Percentiles rank a stretch among this genome's conserved stretches.
These are phyloP conservation scores for Isichthys henryi DNA, from an alignment of 2,113 vertebrate species.

Conservation along the genomic window DNA sequence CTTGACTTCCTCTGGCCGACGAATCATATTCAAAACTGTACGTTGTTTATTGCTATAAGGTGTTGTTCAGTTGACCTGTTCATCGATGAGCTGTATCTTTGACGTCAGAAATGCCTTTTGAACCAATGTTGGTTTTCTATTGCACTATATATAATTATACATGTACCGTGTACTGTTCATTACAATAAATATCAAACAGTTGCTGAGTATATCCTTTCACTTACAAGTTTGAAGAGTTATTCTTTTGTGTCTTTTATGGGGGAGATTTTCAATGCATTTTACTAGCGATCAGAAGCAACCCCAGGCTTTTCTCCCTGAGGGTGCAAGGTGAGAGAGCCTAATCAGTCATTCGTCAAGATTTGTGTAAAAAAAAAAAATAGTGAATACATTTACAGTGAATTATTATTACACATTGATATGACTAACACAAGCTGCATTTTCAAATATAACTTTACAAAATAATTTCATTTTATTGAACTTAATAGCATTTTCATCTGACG, in stretches of 20 bases:
- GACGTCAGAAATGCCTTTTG: constrained; percentile 8
- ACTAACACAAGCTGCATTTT: background rate
- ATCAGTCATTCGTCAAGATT: background rate
- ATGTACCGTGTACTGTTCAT: constrained; percentile 19
- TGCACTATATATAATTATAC: constrained; percentile 1
- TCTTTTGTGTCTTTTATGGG: background rate
- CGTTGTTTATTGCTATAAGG: constrained; percentile 12
- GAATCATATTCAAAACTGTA: background rate
- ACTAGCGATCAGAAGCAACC: background rate
- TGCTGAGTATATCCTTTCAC: background rate
- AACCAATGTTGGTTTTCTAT: background rate
- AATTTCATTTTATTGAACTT: background rate
- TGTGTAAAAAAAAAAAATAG: too few species aligned
- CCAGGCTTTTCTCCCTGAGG: background rate
- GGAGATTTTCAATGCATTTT: background rate
- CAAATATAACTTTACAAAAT: background rate
- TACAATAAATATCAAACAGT: constrained; percentile 13
- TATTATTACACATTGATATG: background rate
- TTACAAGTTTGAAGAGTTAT: background rate
- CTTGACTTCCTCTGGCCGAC: background rate
- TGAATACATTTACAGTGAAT: background rate
- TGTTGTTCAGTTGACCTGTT: constrained; percentile 1
- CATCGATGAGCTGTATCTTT: background rate
- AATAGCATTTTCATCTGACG: background rate
- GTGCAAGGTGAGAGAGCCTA: background rate